These are phyloP conservation scores for Busseola fusca DNA, from an alignment of 2,888 invertebrate genomes.

Conservation along the genomic window DNA sequence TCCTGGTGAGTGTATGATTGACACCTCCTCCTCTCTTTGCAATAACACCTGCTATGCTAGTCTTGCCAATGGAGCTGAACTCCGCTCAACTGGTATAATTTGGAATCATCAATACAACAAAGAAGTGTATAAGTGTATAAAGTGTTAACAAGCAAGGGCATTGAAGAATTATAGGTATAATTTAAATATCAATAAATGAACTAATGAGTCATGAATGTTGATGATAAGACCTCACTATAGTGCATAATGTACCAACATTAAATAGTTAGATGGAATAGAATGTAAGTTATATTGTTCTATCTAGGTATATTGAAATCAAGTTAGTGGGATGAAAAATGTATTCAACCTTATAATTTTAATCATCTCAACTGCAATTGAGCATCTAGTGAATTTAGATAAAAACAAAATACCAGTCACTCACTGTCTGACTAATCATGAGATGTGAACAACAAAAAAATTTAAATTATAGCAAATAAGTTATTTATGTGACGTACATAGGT, in stretches of 20 bases:
- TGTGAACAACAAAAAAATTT: background rate
- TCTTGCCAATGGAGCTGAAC: background rate
- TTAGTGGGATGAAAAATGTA: background rate
- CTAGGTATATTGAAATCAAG: background rate
- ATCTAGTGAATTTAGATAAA: background rate
- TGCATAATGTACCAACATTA: background rate
- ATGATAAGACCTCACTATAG: constrained; percentile 8
- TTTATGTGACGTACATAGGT: background rate
- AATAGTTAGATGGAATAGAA: background rate
- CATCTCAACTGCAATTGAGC: background rate
- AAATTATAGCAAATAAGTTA: background rate
- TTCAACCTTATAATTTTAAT: background rate
- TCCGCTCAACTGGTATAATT: background rate
- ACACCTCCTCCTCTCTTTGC: background rate
- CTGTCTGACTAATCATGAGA: background rate
- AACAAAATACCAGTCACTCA: background rate
- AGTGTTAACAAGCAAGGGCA: background rate
- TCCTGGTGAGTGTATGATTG: background rate
- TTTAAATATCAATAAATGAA: constrained; percentile 11
- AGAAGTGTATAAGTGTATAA: background rate
- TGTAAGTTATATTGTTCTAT: background rate
- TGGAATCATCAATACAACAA: background rate
- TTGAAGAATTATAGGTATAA: background rate
- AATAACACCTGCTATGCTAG: background rate
- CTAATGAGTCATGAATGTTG: constrained; percentile 1